Evolutionary conservation across 2,888 invertebrate genomes (phyloP), one percentile per base, ranked within the genome.

Genomic region (Homarus gammarus): DNA sequence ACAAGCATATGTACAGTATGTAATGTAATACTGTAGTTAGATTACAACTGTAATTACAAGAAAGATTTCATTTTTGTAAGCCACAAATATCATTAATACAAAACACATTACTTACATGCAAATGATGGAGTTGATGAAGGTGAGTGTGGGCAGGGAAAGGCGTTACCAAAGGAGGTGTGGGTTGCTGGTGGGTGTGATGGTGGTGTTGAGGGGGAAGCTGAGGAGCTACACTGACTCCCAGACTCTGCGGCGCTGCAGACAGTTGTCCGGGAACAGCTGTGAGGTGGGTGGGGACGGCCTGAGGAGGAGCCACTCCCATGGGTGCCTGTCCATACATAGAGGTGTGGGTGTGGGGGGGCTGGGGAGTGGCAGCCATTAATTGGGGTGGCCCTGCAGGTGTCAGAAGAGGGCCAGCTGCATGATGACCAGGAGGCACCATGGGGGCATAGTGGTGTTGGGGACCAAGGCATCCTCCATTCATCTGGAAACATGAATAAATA

Each of bases 161-260:
- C 15, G 89, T 84, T 27, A 89, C 89, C 36, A 89, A 68, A 33
- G 89, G 84, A 22, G 89, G 89, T 33, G 88, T 89, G 22, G 88
- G 89, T 61, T 89, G 89, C 33, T 84, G 84, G 79, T 89, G 89
- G 33, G 89, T 68, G 73, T 89, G 89, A 51, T 89, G 89, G 79
- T 89, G 89, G 85, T 89, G 89, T 40, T 89, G 89, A n/a, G 88
- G 88, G 40, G 89, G 89, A 33, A 89, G 61, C 81, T 89, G 85
- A 33, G 89, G 89, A n/a, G 88, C 81, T 31, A 84, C 84, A 44
- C 84, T 73, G 18, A 84, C 84, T 18, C 84, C 88, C 10, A 89
- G 72, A 78, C 84, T 89, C 78, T 89, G 89, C 27, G 89, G 84
- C 49, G 83, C 73, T 56, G 89, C 84, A n/a, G 89, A 84, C 33